Evolutionary conservation across 2,797 vertebrate species (phyloP), one percentile per base, ranked within the genome.

Genomic region (Pseudomugil tenellus): DNA sequence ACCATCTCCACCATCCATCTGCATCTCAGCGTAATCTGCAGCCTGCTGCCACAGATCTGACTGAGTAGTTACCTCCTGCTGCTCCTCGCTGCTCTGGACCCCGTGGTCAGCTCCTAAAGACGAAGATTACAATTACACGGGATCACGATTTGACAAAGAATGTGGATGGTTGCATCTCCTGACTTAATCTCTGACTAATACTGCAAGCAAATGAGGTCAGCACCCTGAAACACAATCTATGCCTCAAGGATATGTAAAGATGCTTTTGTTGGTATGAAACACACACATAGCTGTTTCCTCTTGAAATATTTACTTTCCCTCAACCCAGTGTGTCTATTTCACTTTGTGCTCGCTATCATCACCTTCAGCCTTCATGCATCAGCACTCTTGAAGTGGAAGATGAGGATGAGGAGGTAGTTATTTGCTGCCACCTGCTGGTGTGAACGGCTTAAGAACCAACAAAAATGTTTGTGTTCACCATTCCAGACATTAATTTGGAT

Each of bases 351-450:
- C 37, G 2, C 29, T 11, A 1, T 59, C 46, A 7, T 72, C 32
- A 48, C 54, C 60, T 28, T 54, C 29, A 70, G 14, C 16, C 0
- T 17, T 66, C 3, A 16, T 1, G 34, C 19, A 8, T 14, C 16
- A 34, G 12, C 28, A 17, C 48, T 32, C 0, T 71, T 4, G 23
- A 21, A 52, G 35, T 48, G 29, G 67, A 34, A 31, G 32, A 21
- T 17, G 31, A 35, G 10, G 39, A 8, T 9, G 7, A 32, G 53
- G 8, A 62, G 49, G 76, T 68, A 34, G 19, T 26, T 75, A 46
- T 91, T 34, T 92, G 91, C 90, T 90, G 81, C 90, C 90, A 72
- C 72, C 89, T 91, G 76, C 81, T 91, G 91, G 86, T 69, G 3
- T 0, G 0, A 2, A 21, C 12, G 41, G 53, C 43, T 46, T 0